These are phyloP conservation scores for Cercopithecus petaurista DNA, from an alignment of 2,797 vertebrate genomes.

Conservation along the genomic window DNA sequence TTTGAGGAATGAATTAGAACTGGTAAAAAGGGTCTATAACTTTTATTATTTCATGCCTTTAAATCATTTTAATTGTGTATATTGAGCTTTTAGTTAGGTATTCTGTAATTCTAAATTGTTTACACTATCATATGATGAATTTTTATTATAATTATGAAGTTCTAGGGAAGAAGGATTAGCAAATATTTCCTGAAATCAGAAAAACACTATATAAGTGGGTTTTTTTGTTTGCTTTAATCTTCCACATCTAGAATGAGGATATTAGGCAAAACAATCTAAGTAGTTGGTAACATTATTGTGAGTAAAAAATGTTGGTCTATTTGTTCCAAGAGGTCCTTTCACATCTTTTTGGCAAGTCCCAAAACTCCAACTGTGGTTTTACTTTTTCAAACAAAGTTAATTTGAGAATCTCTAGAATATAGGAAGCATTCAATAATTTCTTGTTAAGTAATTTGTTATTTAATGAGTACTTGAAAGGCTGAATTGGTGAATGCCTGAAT, in stretches of 20 bases:
- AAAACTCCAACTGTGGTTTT: neutral
- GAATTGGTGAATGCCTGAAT: neutral
- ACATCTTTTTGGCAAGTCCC: neutral
- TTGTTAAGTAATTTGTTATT: neutral
- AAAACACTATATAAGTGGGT: neutral
- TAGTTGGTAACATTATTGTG: neutral
- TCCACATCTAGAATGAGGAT: neutral
- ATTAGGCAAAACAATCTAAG: neutral
- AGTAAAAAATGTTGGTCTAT: neutral
- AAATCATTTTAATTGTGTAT: neutral
- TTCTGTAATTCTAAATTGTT: neutral
- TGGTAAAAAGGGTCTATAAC: neutral
- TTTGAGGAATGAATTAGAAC: neutral
- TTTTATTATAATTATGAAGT: neutral
- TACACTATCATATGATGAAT: neutral
- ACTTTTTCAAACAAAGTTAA: neutral
- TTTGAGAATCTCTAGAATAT: neutral
- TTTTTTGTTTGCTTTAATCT: neutral
- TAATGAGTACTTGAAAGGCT: neutral
- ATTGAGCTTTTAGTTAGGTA: neutral
- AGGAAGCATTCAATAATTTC: neutral
- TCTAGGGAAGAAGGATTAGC: neutral
- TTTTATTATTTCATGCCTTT: neutral
- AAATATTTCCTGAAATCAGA: neutral
- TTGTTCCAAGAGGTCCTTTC: neutral